Conservation (phyloP, 1,140 invertebrate genomes). For the Lutraria rhynchaena region DNA sequence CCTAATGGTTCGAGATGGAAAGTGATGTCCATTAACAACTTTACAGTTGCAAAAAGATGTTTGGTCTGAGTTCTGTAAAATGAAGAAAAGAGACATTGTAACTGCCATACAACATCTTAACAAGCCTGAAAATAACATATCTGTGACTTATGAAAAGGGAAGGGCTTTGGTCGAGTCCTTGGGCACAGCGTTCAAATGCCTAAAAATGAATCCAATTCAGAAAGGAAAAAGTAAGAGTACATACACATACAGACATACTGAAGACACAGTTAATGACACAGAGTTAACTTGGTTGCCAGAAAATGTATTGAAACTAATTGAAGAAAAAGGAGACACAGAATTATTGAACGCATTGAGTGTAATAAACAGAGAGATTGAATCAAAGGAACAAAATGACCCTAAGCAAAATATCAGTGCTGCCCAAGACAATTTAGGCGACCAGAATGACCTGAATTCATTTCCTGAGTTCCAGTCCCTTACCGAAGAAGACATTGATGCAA, state of each 20-base stretch:
- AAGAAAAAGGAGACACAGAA: background rate
- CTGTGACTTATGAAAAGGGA: too few species aligned
- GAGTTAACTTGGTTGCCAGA: conserved; percentile 2
- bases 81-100: background rate
- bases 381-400: background rate
- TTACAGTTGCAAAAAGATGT: conserved; percentile 57
- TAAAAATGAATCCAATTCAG: too few species aligned
- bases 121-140: too few species aligned
- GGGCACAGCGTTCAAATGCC: too few species aligned
- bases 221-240: too few species aligned
- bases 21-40: conserved; percentile 29
- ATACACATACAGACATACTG: too few species aligned
- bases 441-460: background rate
- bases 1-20: conserved; percentile 2
- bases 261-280: too few species aligned
- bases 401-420: background rate
- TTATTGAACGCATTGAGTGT: background rate
- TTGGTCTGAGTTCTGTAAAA: background rate
- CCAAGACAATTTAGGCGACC: background rate
- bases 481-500: background rate
- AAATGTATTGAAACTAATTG: background rate
- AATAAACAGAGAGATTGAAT: background rate
- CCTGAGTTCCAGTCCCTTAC: background rate
- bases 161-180: too few species aligned
- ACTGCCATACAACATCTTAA: background rate